Conservation (phyloP, 2,888 invertebrate species). For the Artemia sinica region DNA sequence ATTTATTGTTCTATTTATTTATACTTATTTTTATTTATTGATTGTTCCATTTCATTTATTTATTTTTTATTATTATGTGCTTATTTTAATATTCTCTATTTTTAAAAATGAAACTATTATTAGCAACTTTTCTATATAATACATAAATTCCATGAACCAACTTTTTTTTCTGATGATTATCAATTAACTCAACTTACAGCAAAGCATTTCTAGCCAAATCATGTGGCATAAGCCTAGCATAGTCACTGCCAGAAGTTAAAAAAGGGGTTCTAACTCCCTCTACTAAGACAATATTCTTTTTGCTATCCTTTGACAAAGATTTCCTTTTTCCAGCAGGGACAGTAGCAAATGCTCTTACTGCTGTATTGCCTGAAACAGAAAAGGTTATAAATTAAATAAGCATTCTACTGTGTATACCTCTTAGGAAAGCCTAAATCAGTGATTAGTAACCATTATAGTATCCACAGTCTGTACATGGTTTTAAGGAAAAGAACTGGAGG, state of each 20-base stretch:
- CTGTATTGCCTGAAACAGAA: not conserved
- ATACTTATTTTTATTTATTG: too few species aligned
- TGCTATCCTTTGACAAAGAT: slow-evolving; percentile 41
- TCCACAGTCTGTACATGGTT: too few species aligned
- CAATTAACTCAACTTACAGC: slow-evolving; percentile 47
- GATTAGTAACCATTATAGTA: too few species aligned
- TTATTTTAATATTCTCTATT: too few species aligned
- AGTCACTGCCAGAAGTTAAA: slow-evolving; percentile 75
- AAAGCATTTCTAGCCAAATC: slow-evolving; percentile 81
- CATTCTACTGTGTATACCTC: too few species aligned
- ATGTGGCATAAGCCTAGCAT: slow-evolving; percentile 84
- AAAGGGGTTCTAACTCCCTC: slow-evolving; percentile 95
- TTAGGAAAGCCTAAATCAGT: too few species aligned
- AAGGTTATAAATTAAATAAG: too few species aligned
- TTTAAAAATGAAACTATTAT: too few species aligned
- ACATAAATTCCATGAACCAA: not conserved
- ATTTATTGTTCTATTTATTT: too few species aligned
- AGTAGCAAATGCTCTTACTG: slow-evolving; percentile 2
- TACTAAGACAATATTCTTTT: slow-evolving; percentile 76
- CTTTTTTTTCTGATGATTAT: too few species aligned
- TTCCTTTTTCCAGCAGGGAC: slow-evolving; percentile 22
- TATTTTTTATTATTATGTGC: not conserved
- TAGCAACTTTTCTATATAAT: not conserved
- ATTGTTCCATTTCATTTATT: not conserved
- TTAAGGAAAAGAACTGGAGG: too few species aligned